A percentile compares a stretch with the other conserved stretches of the same genome.
These are phyloP conservation scores for Dendronephthya gigantea DNA, from an alignment of 64 coral and sea anemone species.

Conservation along the genomic window DNA sequence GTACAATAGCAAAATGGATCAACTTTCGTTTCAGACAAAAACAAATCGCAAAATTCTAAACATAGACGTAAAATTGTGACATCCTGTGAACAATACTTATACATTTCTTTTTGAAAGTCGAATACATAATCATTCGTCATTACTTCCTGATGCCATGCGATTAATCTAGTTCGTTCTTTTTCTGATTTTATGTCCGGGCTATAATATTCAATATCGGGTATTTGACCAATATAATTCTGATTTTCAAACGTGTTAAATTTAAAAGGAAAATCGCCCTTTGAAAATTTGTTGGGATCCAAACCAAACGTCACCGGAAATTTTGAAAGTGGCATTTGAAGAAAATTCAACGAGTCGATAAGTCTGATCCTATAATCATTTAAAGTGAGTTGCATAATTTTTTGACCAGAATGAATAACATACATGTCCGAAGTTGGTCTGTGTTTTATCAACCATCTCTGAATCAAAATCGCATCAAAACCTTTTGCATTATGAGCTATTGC, in stretches of 20 bases:
- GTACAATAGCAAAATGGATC: conserved; percentile 28
- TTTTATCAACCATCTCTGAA: too few relatives aligned
- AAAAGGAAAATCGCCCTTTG: conserved; percentile 2
- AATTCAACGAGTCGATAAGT: not conserved
- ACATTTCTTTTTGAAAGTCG: conserved; percentile 12
- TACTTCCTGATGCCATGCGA: not conserved
- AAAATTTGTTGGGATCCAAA: not conserved
- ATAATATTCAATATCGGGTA: not conserved
- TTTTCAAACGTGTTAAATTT: not conserved
- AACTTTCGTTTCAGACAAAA: not conserved
- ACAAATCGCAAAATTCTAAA: not conserved
- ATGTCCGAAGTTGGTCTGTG: too few relatives aligned
- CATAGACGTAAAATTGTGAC: conserved; percentile 3
- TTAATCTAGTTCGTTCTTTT: too few relatives aligned
- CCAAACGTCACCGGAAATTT: conserved; percentile 4
- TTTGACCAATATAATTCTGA: not conserved
- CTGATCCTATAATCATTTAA: not conserved
- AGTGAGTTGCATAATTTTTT: not conserved
- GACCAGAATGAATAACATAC: not conserved
- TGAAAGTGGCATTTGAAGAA: not conserved
- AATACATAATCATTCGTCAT: not conserved
- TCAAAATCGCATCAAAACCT: not conserved
- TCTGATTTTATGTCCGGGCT: too few relatives aligned
- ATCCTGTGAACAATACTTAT: not conserved
- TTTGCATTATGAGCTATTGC: conserved; percentile 1